A percentile compares a stretch with the other conserved stretches of the same genome.
phyloP scores from a whole-genome alignment of 2,797 vertebrate genomes.

The Enteromius fasciolatus region DNA sequence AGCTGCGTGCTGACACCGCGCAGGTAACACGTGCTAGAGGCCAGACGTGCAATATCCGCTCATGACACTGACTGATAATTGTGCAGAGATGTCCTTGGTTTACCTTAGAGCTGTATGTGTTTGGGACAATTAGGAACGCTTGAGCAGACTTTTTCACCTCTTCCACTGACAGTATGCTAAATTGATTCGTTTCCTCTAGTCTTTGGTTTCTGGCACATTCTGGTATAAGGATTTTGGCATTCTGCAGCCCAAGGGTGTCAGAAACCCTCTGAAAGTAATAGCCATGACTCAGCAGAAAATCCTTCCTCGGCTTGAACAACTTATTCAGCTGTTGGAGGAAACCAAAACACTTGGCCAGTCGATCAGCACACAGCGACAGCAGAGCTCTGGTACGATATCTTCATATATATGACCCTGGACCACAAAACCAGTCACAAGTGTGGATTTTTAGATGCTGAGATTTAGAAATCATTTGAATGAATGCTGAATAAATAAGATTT shows the following conservation, averaged over 20 bases:
- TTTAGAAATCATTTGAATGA: too few relatives aligned
- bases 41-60: background rate
- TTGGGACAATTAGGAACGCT: background rate
- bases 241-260: slow-evolving; percentile 55
- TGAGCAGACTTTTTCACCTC: background rate
- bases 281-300: slow-evolving; percentile 72
- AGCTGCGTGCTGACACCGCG: slow-evolving; percentile 74
- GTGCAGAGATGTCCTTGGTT: background rate
- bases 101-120: background rate
- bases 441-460: too few relatives aligned
- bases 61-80: background rate
- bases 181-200: slow-evolving; percentile 67
- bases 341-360: slow-evolving; percentile 65
- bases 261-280: slow-evolving; percentile 44
- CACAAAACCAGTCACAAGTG: too few relatives aligned
- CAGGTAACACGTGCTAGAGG: slow-evolving; percentile 73
- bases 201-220: slow-evolving; percentile 72
- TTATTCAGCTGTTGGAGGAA: slow-evolving; percentile 73
- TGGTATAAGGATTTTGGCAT: slow-evolving; percentile 82
- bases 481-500: too few relatives aligned
- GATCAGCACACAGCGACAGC: slow-evolving; percentile 63
- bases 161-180: slow-evolving; percentile 2
- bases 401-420: background rate
- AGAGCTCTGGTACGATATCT: slow-evolving; percentile 61
- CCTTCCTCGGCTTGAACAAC: slow-evolving; percentile 79